Base-by-base conservation (phyloP, 2,888 invertebrate species). In the Acanthacorydalis orientalis region DNA sequence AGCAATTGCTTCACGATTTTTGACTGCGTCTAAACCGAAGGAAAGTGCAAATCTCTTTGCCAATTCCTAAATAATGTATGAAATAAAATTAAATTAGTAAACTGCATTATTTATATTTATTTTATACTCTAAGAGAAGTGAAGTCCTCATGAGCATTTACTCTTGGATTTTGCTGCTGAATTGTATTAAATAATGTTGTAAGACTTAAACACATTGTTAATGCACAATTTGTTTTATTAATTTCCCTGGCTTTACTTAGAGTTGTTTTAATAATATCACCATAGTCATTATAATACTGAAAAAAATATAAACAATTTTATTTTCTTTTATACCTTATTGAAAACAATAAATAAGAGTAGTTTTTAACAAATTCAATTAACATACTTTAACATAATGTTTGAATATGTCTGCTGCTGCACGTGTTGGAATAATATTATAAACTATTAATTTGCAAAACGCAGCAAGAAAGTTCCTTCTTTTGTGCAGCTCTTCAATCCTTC, bases 221-320 rank as follows among this genome's bases (percentile, higher is more conserved):
- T 7, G 97, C 92, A 67, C 95, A 96, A 63, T 85, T 87, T 38
- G 92, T 83, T 69, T 95, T 96, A 70, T 95, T 95, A 57, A 96
- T 92, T 70, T 99, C 98, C 54, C 97, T 77, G 10, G 95, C 91
- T 69, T 97, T 97, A 57, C 89, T 88, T 57, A 99, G 70, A 9
- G 97, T 95, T 34, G 91, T 86, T 70, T 99, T 99, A 55, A 98
- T 85, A 46, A 97, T 96, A 67, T 97, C 97, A 44, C 97, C 96
- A 68, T 95, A 97, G 68, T 97, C 95, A 64, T 93, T 92, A 68
- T 95, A 95, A 64, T 90, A 95, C 81, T 87, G 65, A 41, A 66
- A 64, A n/a, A 47, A 41, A 50, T 50, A 56, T 47, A 52, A 46
- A 47, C n/a, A n/a, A n/a, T n/a, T n/a, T n/a, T 33, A 47, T 44